Evolutionary conservation across 1,140 invertebrate genomes (phyloP).

Genomic region (Bombus waltoni): DNA sequence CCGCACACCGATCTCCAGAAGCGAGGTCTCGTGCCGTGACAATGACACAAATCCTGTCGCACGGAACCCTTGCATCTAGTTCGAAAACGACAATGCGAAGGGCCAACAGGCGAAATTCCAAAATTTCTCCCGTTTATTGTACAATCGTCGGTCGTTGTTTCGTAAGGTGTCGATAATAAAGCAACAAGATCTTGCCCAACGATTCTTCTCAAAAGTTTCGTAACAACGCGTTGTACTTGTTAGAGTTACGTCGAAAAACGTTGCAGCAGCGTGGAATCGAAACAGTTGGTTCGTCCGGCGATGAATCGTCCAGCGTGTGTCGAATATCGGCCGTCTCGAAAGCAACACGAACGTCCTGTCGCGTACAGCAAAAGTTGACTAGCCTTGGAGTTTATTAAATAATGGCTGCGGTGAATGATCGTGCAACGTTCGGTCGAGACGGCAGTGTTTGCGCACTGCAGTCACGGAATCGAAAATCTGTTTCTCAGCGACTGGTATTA

Average conservation of each 20-base stretch:
- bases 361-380: constrained; percentile 7
- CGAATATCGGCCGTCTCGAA: neutral
- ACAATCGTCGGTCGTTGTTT: neutral
- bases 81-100: neutral
- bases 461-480: neutral
- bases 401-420: constrained; percentile 57
- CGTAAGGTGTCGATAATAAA: neutral
- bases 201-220: neutral
- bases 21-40: constrained; percentile 30
- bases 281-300: neutral
- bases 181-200: neutral
- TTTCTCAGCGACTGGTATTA: neutral
- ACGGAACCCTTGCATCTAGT: neutral
- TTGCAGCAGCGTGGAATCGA: too few species aligned
- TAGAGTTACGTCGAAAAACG: too few species aligned
- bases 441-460: neutral
- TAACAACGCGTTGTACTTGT: too few species aligned
- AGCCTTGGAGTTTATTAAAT: constrained; percentile 74
- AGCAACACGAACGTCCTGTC: constrained; percentile 40
- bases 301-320: neutral
- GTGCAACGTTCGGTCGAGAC: constrained; percentile 43
- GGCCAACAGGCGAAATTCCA: neutral
- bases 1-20: constrained; percentile 40
- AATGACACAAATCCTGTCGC: constrained; percentile 39
- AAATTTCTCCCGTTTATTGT: neutral